Conservation (phyloP, 2,113 vertebrate species). For the Mionectes macconnelli region DNA sequence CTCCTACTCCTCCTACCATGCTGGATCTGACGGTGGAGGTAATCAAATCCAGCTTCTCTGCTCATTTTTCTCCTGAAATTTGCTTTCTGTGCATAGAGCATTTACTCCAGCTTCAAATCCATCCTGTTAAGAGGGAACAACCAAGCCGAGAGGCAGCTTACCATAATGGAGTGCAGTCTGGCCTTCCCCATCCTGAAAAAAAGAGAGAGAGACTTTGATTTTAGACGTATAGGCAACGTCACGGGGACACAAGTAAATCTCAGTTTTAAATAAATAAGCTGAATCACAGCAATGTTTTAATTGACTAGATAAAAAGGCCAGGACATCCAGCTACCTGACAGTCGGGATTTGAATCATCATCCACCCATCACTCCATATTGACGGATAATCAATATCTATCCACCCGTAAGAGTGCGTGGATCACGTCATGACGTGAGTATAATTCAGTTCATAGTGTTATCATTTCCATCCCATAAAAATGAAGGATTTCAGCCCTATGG, state of each 20-base stretch:
- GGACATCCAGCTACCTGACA: background rate
- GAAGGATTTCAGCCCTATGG: background rate
- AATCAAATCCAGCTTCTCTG: background rate
- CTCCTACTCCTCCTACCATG: background rate
- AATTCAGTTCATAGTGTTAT: constrained; percentile 13
- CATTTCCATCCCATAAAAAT: constrained; percentile 35
- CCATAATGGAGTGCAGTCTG: constrained; percentile 97
- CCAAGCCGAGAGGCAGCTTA: constrained; percentile 74
- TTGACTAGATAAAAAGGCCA: background rate
- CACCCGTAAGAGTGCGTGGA: background rate
- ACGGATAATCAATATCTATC: constrained; percentile 2
- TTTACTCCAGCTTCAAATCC: background rate
- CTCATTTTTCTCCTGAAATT: background rate
- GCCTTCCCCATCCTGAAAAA: constrained; percentile 91
- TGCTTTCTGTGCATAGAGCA: background rate
- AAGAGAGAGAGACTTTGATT: constrained; percentile 57
- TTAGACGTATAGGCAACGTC: background rate
- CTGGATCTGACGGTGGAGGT: background rate
- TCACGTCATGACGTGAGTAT: background rate
- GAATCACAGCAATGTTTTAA: background rate
- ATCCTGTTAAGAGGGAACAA: background rate
- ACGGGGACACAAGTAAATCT: background rate
- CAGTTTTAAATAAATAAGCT: background rate
- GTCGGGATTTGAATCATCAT: constrained; percentile 2
- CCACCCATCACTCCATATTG: background rate